Percentiles rank a stretch among this genome's conserved stretches.
These are phyloP conservation scores for Megathymus violae DNA, from an alignment of 1,140 invertebrate species.

Conservation along the genomic window DNA sequence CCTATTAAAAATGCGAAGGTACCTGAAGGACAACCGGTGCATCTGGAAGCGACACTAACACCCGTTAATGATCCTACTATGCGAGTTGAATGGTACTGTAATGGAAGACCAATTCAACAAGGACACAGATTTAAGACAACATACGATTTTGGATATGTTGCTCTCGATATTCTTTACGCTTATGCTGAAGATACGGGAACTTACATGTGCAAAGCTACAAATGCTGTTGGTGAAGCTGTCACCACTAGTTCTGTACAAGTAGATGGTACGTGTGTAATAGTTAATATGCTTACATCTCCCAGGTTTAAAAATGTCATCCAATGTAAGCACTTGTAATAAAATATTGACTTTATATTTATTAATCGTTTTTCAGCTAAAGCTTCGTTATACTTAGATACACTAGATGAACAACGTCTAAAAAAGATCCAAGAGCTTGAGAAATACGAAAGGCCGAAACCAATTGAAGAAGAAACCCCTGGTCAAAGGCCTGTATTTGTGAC, in stretches of 20 bases:
- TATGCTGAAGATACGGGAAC: conserved; percentile 97
- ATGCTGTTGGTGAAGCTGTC: conserved; percentile 95
- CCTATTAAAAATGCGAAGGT: conserved; percentile 94
- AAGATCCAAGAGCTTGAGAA: conserved; percentile 95
- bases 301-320: too few relatives aligned
- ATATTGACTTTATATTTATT: background rate
- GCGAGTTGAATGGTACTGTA: conserved; percentile 97
- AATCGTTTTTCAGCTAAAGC: conserved; percentile 87
- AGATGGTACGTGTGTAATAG: conserved; percentile 89
- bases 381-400: conserved; percentile 92
- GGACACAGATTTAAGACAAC: conserved; percentile 96
- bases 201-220: conserved; percentile 97
- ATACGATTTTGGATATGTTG: conserved; percentile 98
- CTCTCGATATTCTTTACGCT: conserved; percentile 97
- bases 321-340: too few relatives aligned
- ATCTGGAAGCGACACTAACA: conserved; percentile 97
- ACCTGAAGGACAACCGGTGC: conserved; percentile 94
- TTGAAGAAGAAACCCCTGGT: conserved; percentile 90
- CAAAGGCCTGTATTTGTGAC: conserved; percentile 95
- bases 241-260: conserved; percentile 94
- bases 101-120: conserved; percentile 94
- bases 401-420: conserved; percentile 93
- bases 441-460: conserved; percentile 89
- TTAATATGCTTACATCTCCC: too few relatives aligned
- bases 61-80: conserved; percentile 98